A percentile compares a stretch with the other conserved stretches of the same genome.
phyloP scores from a whole-genome alignment of 1,140 invertebrate species.

The Neuroterus valhalla region DNA sequence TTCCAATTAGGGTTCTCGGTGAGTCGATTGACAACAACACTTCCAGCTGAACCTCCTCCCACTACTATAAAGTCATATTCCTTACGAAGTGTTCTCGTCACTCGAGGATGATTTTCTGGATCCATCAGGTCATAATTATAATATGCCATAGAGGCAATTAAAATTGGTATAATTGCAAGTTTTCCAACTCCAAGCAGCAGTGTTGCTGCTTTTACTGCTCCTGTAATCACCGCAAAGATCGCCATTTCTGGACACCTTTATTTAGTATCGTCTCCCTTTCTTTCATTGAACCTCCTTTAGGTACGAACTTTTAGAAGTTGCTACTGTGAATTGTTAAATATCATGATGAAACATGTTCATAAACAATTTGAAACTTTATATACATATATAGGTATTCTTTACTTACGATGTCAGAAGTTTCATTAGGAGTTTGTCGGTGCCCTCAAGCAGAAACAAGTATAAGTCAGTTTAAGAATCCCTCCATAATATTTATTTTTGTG shows the following conservation, averaged over 20 bases:
- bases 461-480: slow-evolving; percentile 39
- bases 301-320: no score
- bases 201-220: slow-evolving; percentile 82
- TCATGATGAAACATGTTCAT: no score
- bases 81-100: slow-evolving; percentile 78
- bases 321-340: no score
- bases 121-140: slow-evolving; percentile 91
- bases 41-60: slow-evolving; percentile 90
- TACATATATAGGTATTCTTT: neutral
- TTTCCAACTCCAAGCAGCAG: slow-evolving; percentile 82
- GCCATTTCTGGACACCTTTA: slow-evolving; percentile 51
- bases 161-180: slow-evolving; percentile 84
- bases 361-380: no score
- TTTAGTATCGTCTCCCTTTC: slow-evolving; percentile 22
- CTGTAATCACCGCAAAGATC: slow-evolving; percentile 72
- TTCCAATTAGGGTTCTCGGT: slow-evolving; percentile 86
- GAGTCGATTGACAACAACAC: slow-evolving; percentile 89
- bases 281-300: neutral
- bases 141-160: slow-evolving; percentile 86
- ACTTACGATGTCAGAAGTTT: slow-evolving; percentile 1
- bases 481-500: slow-evolving; percentile 41
- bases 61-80: slow-evolving; percentile 89
- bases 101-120: slow-evolving; percentile 85
- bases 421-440: neutral
- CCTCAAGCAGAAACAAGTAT: slow-evolving; percentile 31